These are phyloP conservation scores for Miichthys miiuy DNA, from an alignment of 2,797 vertebrate species.

Conservation along the genomic window DNA sequence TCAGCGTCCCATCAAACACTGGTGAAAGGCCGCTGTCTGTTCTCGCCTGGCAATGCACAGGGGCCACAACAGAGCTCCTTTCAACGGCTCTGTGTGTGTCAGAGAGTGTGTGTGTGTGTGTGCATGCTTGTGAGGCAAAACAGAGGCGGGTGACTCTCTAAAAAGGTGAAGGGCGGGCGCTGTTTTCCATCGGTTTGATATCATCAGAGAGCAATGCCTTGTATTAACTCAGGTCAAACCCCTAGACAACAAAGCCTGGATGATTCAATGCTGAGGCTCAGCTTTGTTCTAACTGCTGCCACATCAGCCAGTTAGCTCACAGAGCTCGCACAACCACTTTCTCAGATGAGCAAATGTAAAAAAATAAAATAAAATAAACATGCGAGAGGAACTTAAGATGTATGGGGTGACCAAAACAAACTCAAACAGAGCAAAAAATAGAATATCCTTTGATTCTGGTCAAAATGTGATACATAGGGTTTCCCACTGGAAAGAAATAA, in stretches of 20 bases:
- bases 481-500: constrained; percentile 31
- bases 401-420: neutral
- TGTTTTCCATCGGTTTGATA: constrained; percentile 55
- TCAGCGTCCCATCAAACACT: constrained; percentile 66
- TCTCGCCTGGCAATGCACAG: constrained; percentile 70
- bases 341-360: neutral
- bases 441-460: constrained; percentile 25
- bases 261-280: constrained; percentile 28
- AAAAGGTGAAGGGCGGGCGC: constrained; percentile 67
- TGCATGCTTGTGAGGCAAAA: constrained; percentile 54
- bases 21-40: constrained; percentile 77
- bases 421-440: constrained; percentile 11
- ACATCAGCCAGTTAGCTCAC: constrained; percentile 4
- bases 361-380: constrained; percentile 14
- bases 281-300: constrained; percentile 32
- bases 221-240: constrained; percentile 23
- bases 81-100: constrained; percentile 55
- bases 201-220: constrained; percentile 35
- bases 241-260: constrained; percentile 32
- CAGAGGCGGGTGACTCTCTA: constrained; percentile 62
- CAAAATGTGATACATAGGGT: neutral
- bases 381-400: constrained; percentile 13
- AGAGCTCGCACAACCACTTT: constrained; percentile 13
- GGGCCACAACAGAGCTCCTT: constrained; percentile 79
- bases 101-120: constrained; percentile 26